Evolutionary conservation across 2,113 vertebrate species (phyloP).

Genomic region (Rafetus swinhoei): DNA sequence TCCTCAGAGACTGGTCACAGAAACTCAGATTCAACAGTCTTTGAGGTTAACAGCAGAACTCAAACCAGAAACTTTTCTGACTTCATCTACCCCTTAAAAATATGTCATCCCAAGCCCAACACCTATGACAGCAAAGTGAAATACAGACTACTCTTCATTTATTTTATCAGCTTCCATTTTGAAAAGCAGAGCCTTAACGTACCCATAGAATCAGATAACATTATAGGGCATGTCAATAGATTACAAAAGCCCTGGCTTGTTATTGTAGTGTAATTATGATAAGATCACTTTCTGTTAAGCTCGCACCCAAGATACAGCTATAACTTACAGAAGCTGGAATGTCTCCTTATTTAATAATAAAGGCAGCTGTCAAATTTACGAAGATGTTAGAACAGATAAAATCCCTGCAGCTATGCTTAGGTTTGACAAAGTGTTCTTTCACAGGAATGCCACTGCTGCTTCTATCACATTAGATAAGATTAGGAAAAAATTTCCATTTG

Average conservation of each 20-base stretch:
- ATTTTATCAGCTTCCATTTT: not conserved
- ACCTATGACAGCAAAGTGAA: not conserved
- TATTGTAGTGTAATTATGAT: conserved; percentile 2
- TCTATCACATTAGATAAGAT: conserved; percentile 9
- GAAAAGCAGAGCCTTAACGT: not conserved
- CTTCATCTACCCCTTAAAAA: not conserved
- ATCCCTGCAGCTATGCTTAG: not conserved
- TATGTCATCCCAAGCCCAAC: accelerated
- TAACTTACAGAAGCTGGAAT: conserved; percentile 20
- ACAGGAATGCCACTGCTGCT: not conserved
- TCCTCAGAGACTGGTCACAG: not conserved
- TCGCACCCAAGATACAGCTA: conserved; percentile 18
- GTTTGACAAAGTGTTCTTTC: conserved; percentile 56
- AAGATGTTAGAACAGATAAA: conserved; percentile 48
- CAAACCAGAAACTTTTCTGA: not conserved
- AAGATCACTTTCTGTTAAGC: conserved; percentile 33
- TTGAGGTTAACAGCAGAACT: not conserved
- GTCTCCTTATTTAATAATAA: conserved; percentile 38
- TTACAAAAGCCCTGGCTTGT: conserved; percentile 10
- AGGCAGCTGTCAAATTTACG: conserved; percentile 53
- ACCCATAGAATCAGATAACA: not conserved
- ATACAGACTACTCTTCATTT: not conserved
- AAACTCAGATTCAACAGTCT: not conserved
- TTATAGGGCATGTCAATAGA: not conserved
- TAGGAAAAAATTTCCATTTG: conserved; percentile 49